phyloP scores from a whole-genome alignment of 2,113 vertebrate species.

The Xenopus laevis region DNA sequence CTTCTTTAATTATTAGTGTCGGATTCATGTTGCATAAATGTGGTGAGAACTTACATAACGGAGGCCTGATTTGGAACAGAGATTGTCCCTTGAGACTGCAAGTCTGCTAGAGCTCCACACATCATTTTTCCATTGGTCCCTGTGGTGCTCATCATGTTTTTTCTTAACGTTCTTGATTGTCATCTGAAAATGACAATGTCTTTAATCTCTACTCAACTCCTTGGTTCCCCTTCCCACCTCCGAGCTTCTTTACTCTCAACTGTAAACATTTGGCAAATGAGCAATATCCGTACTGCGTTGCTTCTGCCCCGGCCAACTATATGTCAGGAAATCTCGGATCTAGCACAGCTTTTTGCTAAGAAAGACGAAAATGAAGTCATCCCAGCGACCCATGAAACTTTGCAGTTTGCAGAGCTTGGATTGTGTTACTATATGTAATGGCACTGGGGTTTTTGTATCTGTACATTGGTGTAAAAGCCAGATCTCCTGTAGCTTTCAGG shows the following conservation, averaged over 20 bases:
- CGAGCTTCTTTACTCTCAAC: conserved; percentile 1
- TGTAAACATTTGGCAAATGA: conserved; percentile 19
- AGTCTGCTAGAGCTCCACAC: no score
- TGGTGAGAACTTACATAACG: not conserved
- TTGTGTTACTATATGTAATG: conserved; percentile 16
- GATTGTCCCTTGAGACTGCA: no score
- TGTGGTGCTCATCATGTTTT: not conserved
- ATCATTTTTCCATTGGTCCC: not conserved
- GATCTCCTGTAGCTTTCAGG: not conserved
- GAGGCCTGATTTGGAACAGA: not conserved
- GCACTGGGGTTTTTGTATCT: not conserved
- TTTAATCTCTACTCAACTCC: not conserved
- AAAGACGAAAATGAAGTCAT: conserved; percentile 24
- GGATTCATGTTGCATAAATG: not conserved
- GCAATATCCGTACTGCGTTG: conserved; percentile 26
- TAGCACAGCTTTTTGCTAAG: conserved; percentile 43
- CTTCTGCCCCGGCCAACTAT: conserved; percentile 44
- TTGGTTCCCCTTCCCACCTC: not conserved
- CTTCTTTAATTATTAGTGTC: conserved; percentile 3
- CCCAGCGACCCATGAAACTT: conserved; percentile 21
- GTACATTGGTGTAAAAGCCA: not conserved
- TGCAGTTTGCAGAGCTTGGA: conserved; percentile 7
- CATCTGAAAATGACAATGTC: not conserved
- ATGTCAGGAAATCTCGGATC: conserved; percentile 52
- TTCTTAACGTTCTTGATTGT: not conserved